Conservation (phyloP, 2,888 invertebrate genomes). For the Lingula anatina region DNA sequence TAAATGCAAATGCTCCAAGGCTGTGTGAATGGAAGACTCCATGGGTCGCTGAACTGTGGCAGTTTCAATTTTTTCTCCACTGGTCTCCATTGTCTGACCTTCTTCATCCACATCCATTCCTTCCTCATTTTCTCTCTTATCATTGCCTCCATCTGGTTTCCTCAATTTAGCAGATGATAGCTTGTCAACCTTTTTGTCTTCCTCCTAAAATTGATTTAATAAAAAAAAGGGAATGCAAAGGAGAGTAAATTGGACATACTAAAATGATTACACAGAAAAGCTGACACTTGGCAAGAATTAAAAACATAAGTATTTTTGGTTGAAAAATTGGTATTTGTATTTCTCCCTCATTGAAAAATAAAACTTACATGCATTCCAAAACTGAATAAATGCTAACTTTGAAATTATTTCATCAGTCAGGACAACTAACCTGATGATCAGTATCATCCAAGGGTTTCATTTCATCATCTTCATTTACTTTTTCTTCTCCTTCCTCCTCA, state of each 20-base stretch:
- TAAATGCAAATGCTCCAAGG: slow-evolving; percentile 37
- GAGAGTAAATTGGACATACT: no score
- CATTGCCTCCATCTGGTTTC: slow-evolving; percentile 6
- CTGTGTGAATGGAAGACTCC: slow-evolving; percentile 75
- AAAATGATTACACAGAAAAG: no score
- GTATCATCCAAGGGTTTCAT: slow-evolving; percentile 18
- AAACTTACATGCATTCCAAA: no score
- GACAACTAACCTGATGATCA: no score
- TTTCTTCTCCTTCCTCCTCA: slow-evolving; percentile 60
- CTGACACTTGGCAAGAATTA: no score
- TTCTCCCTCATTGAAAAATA: no score
- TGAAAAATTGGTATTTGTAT: no score
- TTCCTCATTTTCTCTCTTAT: slow-evolving; percentile 13
- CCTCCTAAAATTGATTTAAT: no score
- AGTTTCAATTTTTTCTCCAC: slow-evolving; percentile 71
- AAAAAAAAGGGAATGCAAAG: no score
- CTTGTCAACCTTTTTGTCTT: slow-evolving; percentile 6
- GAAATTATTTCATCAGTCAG: no score
- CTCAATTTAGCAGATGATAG: slow-evolving; percentile 5
- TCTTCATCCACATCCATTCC: slow-evolving; percentile 13
- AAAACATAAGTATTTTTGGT: no score
- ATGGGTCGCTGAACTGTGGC: slow-evolving; percentile 63
- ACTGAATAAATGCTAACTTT: no score
- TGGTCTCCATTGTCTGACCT: slow-evolving; percentile 52
- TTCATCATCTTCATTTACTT: slow-evolving; percentile 52